Evolutionary conservation across 2,888 invertebrate genomes (phyloP).

Genomic region (Drosophila merina): DNA sequence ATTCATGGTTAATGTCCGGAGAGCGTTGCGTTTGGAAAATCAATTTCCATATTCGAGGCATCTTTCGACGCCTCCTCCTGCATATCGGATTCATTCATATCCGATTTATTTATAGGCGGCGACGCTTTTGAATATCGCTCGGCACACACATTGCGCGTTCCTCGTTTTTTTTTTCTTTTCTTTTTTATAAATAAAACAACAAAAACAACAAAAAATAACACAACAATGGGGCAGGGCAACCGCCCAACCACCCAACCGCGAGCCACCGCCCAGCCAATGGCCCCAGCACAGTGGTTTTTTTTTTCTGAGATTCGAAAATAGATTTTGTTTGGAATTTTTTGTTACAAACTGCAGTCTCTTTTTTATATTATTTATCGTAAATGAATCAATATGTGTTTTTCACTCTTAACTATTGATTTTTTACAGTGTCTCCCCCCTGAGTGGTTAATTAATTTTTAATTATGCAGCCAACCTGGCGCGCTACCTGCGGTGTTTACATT

Average conservation of each 20-base stretch:
- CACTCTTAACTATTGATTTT: background rate
- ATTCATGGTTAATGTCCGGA: background rate
- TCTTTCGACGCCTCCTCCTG: slow-evolving; percentile 6
- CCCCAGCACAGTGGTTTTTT: background rate
- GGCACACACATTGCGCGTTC: slow-evolving; percentile 18
- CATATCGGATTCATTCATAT: slow-evolving; percentile 41
- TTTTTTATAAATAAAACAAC: slow-evolving; percentile 37
- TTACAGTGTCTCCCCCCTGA: slow-evolving; percentile 23
- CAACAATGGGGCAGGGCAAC: slow-evolving; percentile 26
- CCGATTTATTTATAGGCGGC: slow-evolving; percentile 57
- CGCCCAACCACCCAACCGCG: background rate
- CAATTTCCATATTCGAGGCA: slow-evolving; percentile 22
- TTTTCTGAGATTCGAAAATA: no score
- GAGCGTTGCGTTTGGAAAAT: slow-evolving; percentile 18
- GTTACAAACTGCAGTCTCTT: background rate
- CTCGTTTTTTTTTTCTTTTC: background rate
- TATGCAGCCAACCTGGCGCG: slow-evolving; percentile 42
- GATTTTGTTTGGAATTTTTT: no score
- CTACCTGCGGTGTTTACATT: slow-evolving; percentile 60
- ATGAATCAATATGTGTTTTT: no score
- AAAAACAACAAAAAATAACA: slow-evolving; percentile 1
- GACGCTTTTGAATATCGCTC: slow-evolving; percentile 33
- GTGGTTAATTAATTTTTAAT: slow-evolving; percentile 64
- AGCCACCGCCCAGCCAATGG: slow-evolving; percentile 1
- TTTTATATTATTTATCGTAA: no score